These are phyloP conservation scores for Anagrus nilaparvatae DNA, from an alignment of 1,140 invertebrate genomes.

Conservation along the genomic window DNA sequence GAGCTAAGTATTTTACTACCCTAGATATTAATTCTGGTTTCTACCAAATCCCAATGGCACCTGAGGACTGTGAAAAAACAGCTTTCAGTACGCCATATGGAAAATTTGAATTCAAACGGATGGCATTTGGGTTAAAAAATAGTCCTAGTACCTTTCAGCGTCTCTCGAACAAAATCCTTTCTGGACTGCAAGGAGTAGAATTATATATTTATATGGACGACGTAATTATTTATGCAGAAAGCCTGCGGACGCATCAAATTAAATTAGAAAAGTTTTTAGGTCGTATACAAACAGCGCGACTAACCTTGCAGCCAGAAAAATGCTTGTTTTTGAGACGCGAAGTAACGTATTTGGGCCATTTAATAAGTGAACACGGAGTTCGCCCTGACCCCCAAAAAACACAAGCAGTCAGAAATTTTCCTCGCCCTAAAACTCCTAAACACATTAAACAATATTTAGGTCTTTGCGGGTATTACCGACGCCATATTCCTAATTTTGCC, in stretches of 20 bases:
- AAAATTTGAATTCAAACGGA: no score
- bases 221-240: background rate
- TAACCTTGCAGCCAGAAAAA: conserved; percentile 2
- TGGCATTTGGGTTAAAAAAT: conserved; percentile 7
- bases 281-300: background rate
- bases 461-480: conserved; percentile 1
- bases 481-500: conserved; percentile 13
- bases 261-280: conserved; percentile 13
- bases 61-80: no score
- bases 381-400: background rate
- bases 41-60: background rate
- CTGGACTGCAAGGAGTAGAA: background rate
- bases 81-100: no score
- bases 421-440: background rate
- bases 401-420: background rate
- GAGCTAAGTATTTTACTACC: background rate
- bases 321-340: conserved; percentile 5
- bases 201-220: conserved; percentile 7
- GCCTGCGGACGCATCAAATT: background rate
- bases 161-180: conserved; percentile 2
- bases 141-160: conserved; percentile 5
- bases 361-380: conserved; percentile 3
- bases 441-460: conserved; percentile 4
- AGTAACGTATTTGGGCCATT: conserved; percentile 6
- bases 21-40: background rate